Evolutionary conservation across 2,888 invertebrate genomes (phyloP).

Genomic region (Apotomis turbidana): DNA sequence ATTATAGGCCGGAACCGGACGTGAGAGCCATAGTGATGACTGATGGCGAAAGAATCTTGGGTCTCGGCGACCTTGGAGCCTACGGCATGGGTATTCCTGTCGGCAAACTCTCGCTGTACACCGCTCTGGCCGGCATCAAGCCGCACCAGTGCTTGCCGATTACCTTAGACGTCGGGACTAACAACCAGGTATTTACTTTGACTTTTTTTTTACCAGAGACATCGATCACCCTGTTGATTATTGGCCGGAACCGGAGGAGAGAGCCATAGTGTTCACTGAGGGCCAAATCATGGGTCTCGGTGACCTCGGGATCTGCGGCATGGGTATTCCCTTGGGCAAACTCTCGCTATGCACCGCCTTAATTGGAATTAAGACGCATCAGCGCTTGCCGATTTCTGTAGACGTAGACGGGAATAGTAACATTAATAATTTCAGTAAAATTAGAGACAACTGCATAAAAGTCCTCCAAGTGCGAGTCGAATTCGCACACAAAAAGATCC

Average conservation of each 20-base stretch:
- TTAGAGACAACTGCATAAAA: too few species aligned
- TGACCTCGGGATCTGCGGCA: conserved; percentile 97
- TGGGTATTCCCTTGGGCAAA: conserved; percentile 99
- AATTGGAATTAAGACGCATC: conserved; percentile 98
- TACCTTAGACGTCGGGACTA: conserved; percentile 96
- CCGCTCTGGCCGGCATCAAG: conserved; percentile 97
- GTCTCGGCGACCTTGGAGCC: conserved; percentile 97
- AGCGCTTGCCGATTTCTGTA: conserved; percentile 96
- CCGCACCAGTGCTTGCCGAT: conserved; percentile 98
- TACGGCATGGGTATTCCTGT: conserved; percentile 99
- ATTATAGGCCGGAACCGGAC: conserved; percentile 90
- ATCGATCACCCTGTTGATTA: conserved; percentile 43
- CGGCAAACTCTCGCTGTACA: conserved; percentile 97
- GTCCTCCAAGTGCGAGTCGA: too few species aligned
- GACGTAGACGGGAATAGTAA: conserved; percentile 97
- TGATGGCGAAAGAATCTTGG: conserved; percentile 98
- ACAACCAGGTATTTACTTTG: conserved; percentile 88
- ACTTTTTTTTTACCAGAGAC: neutral
- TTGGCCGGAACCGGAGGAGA: conserved; percentile 93
- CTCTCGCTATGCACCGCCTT: conserved; percentile 97
- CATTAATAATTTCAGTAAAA: conserved; percentile 27
- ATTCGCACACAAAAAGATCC: too few species aligned
- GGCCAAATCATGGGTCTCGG: conserved; percentile 99
- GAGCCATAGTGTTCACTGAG: conserved; percentile 96
- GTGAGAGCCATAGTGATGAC: conserved; percentile 96